Percentiles rank a stretch among this genome's conserved stretches.
These are phyloP conservation scores for Bombus superbus DNA, from an alignment of 1,140 invertebrate genomes.

Conservation along the genomic window DNA sequence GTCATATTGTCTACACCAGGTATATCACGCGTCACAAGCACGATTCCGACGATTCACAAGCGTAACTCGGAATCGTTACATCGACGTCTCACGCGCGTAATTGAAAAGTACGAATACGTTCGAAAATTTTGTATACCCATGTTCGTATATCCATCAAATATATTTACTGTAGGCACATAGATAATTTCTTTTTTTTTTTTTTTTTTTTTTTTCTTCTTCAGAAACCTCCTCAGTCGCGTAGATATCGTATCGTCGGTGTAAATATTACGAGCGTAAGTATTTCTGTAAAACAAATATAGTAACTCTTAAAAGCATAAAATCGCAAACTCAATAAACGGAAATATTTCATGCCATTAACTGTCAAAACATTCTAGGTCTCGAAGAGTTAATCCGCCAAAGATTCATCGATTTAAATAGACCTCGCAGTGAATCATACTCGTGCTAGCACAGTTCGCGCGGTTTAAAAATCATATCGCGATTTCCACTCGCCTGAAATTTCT, in stretches of 20 bases:
- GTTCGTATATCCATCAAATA: too few relatives aligned
- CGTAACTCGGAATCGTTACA: not conserved
- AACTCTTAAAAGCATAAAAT: too few relatives aligned
- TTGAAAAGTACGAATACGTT: not conserved
- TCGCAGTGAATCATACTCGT: not conserved
- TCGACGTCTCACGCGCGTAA: not conserved
- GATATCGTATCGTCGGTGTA: too few relatives aligned
- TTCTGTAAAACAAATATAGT: too few relatives aligned
- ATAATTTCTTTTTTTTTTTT: too few relatives aligned
- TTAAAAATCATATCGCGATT: not conserved
- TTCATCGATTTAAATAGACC: conserved; percentile 1
- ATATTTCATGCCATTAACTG: too few relatives aligned
- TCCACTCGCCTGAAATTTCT: not conserved
- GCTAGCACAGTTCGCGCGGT: not conserved
- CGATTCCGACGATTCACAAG: not conserved
- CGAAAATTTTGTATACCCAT: too few relatives aligned
- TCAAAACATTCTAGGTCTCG: not conserved
- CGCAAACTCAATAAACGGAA: too few relatives aligned
- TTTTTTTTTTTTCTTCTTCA: too few relatives aligned
- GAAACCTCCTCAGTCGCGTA: too few relatives aligned
- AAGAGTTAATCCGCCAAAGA: not conserved
- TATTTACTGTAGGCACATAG: too few relatives aligned
- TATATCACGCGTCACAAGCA: not conserved
- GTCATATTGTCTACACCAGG: not conserved
- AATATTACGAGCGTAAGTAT: too few relatives aligned